Conservation (phyloP, 2,888 invertebrate genomes). For the Drosophila neotestacea region DNA sequence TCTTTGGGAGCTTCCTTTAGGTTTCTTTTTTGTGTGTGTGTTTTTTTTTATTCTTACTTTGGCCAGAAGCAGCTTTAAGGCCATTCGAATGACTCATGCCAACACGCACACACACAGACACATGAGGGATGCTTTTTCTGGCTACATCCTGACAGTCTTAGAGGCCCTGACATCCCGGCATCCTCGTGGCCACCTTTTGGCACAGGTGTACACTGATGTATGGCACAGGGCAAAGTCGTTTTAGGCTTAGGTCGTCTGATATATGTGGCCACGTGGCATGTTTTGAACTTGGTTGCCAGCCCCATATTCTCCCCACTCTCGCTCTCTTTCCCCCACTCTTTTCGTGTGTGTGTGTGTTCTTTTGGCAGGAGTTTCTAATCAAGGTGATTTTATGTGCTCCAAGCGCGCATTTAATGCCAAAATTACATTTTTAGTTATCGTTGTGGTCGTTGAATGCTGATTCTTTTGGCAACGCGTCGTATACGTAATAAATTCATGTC, state of each 20-base stretch:
- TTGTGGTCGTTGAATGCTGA: slow-evolving; percentile 29
- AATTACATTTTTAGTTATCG: slow-evolving; percentile 76
- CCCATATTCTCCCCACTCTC: background rate
- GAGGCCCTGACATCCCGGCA: slow-evolving; percentile 6
- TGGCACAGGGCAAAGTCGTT: slow-evolving; percentile 71
- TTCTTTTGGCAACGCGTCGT: slow-evolving; percentile 50
- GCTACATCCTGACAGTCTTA: slow-evolving; percentile 28
- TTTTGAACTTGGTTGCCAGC: slow-evolving; percentile 2
- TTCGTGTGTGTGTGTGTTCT: slow-evolving; percentile 22
- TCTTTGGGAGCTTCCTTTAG: slow-evolving; percentile 8
- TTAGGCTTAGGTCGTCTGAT: slow-evolving; percentile 69
- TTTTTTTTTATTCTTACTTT: background rate
- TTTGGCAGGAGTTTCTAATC: slow-evolving; percentile 73
- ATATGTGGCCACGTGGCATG: slow-evolving; percentile 69
- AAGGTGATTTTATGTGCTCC: slow-evolving; percentile 76
- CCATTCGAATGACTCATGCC: slow-evolving; percentile 28
- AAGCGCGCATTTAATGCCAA: slow-evolving; percentile 75
- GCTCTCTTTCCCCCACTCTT: background rate
- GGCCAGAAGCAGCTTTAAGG: slow-evolving; percentile 48
- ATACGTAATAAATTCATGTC: slow-evolving; percentile 69
- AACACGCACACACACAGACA: slow-evolving; percentile 11
- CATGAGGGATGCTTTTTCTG: slow-evolving; percentile 16
- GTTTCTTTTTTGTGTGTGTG: background rate
- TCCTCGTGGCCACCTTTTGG: slow-evolving; percentile 43
- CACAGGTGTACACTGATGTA: slow-evolving; percentile 75